Evolutionary conservation across 2,113 vertebrate genomes (phyloP).

Genomic region (Marcusenius ussheri): DNA sequence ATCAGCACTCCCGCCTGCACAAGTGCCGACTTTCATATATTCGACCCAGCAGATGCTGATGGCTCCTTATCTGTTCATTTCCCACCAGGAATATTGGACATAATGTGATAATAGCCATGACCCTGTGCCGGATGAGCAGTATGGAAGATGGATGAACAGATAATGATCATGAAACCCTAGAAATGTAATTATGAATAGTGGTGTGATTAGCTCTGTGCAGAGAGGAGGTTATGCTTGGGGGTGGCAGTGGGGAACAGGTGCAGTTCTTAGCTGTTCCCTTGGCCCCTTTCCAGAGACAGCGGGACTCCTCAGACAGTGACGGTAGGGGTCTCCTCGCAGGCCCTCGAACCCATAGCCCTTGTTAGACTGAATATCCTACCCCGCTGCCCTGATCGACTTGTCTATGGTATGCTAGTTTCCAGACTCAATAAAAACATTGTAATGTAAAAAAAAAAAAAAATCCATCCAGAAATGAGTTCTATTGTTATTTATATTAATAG

Average conservation of each 20-base stretch:
- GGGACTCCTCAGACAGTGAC: not conserved
- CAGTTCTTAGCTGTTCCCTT: not conserved
- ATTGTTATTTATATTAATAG: not conserved
- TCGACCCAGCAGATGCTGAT: not conserved
- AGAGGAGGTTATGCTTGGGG: not conserved
- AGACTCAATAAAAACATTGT: not conserved
- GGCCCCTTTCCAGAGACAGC: not conserved
- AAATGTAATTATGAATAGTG: not conserved
- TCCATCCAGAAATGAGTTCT: not conserved
- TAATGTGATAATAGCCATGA: not conserved
- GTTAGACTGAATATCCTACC: not conserved
- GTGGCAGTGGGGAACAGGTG: not conserved
- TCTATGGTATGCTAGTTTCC: not conserved
- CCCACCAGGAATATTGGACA: not conserved
- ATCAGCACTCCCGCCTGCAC: not conserved
- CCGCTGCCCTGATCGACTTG: not conserved
- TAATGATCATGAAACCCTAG: not conserved
- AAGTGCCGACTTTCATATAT: not conserved
- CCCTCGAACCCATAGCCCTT: not conserved
- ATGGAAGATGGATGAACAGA: not conserved
- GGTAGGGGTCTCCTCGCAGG: not conserved
- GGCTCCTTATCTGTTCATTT: not conserved
- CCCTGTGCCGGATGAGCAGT: not conserved
- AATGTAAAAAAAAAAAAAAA: not conserved
- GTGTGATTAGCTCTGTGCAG: not conserved